A percentile compares a stretch with the other conserved stretches of the same genome.
Evolutionary conservation across 37 sponge, comb jelly and placozoan species (phyloP).

Genomic region (Hexactinellida sp.): DNA sequence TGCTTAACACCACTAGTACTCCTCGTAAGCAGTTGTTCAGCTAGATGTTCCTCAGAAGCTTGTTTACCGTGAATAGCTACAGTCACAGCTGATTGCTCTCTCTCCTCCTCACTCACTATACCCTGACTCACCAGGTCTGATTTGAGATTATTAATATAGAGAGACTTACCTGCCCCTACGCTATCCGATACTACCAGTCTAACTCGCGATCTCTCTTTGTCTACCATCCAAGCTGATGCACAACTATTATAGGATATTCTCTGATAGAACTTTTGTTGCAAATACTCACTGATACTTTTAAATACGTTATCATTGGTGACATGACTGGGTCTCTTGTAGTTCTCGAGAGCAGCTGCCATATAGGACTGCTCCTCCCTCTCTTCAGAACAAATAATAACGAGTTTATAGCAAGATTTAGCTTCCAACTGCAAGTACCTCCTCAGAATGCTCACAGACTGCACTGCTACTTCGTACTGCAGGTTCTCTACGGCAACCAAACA

Average conservation of each 20-base stretch:
- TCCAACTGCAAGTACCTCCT: not conserved
- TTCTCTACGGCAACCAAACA: not conserved
- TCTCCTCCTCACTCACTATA: not conserved
- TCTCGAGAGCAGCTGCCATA: not conserved
- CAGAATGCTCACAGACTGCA: not conserved
- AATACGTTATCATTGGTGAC: not conserved
- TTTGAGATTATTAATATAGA: not conserved
- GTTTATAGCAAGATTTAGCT: not conserved
- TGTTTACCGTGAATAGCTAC: conserved; percentile 4
- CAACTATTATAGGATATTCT: not conserved
- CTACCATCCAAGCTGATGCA: not conserved
- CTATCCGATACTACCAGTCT: not conserved
- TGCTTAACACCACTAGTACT: not conserved
- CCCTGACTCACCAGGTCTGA: not conserved
- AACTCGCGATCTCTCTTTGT: not conserved
- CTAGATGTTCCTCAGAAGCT: not conserved
- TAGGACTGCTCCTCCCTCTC: not conserved
- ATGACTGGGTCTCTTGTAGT: not conserved
- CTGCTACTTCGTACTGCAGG: not conserved
- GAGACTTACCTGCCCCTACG: conserved; percentile 10
- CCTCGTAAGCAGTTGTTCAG: not conserved
- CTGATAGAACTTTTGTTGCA: not conserved
- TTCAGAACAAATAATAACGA: not conserved
- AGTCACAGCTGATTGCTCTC: not conserved
- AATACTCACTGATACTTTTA: not conserved